Base-by-base conservation (phyloP, 2,113 vertebrate species). In the Nothoprocta pentlandii region DNA sequence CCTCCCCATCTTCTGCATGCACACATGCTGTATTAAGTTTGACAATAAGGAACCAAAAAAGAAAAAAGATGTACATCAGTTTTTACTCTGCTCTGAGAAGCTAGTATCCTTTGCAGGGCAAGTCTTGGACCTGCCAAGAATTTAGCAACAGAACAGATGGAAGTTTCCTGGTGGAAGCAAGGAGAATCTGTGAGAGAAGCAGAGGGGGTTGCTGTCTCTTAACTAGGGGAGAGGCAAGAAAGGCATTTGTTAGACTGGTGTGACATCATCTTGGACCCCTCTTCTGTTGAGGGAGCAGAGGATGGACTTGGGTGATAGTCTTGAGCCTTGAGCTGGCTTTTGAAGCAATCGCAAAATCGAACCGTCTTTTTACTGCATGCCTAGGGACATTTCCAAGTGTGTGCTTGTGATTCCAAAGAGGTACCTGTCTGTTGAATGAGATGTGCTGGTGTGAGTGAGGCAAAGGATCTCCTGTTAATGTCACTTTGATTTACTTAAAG, bases 161-260 rank as follows among this genome's bases (percentile, higher is more conserved):
- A 59, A 26, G 13, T n/a, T 30, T 85, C 30, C 19, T 92, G 19
- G 16, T 1, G 0, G 67, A 74, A 41, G 71, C 22, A 10, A 4
- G 0, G 2, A 66, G 32, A 49, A 66, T 87, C 90, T 73, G 6
- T 46, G n/a, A 90, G 93, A 59, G 49, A 92, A 87, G 16, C n/a
- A 91, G 85, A 91, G 91, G 87, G 93, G 93, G 79, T 94, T 91
- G 73, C 79, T 91, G 74, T 56, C 46, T 71, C 85, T 77, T 46
- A 63, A 21, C 4, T n/a, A 81, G 28, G 9, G 69, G 67, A 74
- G 84, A 85, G 36, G 70, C 32, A 66, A 41, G 58, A 54, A 34
- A 9, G 30, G 26, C 6, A 2, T 61, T 76, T 79, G 39, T 51
- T 56, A 53, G 30, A 17, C 16, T 86, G 80, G 23, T 51, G 6